A percentile compares a stretch with the other conserved stretches of the same genome.
Evolutionary conservation across 2,888 invertebrate species (phyloP).

Genomic region (Philonicus albiceps): DNA sequence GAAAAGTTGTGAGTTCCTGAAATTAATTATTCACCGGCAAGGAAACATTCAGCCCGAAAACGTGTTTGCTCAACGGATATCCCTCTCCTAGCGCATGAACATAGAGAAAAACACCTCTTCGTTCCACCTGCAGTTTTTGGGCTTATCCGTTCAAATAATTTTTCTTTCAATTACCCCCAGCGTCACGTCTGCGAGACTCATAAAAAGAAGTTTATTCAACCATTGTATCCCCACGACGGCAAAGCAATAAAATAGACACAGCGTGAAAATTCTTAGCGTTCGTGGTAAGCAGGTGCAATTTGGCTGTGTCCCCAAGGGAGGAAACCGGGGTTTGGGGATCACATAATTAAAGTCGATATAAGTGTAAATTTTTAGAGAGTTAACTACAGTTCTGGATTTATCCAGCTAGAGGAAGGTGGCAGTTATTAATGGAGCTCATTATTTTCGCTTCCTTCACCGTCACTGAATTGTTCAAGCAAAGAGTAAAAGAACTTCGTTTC

Average conservation of each 20-base stretch:
- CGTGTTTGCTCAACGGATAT: neutral
- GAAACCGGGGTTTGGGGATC: neutral
- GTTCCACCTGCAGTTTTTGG: neutral
- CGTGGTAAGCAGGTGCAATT: slow-evolving; percentile 14
- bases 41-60: neutral
- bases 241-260: neutral
- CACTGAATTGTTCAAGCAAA: neutral
- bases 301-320: neutral
- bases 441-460: neutral
- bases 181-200: slow-evolving; percentile 1
- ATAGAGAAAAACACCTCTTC: neutral
- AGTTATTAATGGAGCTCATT: neutral
- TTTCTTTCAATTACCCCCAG: slow-evolving; percentile 34
- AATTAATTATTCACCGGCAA: slow-evolving; percentile 34
- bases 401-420: neutral
- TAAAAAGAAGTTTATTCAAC: slow-evolving; percentile 34
- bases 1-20: neutral
- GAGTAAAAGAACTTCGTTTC: neutral
- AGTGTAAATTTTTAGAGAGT: neutral
- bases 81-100: neutral
- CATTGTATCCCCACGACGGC: slow-evolving; percentile 5
- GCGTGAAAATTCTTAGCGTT: neutral
- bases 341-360: neutral
- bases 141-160: slow-evolving; percentile 16
- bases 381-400: neutral